These are phyloP conservation scores for Plebejus anna DNA, from an alignment of 2,888 invertebrate genomes.

Conservation along the genomic window DNA sequence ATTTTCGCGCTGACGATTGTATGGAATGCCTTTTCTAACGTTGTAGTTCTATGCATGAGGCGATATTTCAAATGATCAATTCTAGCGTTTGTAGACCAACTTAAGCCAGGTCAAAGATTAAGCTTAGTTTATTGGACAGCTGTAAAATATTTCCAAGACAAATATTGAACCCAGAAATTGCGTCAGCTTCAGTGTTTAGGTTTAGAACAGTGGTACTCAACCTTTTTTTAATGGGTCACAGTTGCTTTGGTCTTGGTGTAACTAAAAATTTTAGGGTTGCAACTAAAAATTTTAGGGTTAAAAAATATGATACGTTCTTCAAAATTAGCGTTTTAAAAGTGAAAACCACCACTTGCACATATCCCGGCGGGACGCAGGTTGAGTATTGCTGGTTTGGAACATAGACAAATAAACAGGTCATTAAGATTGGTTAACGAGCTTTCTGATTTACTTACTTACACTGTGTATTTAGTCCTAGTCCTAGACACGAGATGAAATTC, in stretches of 20 bases:
- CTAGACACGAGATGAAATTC: neutral
- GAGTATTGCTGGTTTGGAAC: neutral
- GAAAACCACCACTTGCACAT: too few relatives aligned
- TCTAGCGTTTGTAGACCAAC: neutral
- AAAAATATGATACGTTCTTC: too few relatives aligned
- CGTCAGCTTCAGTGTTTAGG: slow-evolving; percentile 1
- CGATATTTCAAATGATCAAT: neutral
- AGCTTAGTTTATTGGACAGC: slow-evolving; percentile 12
- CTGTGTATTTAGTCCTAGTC: neutral
- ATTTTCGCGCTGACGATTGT: too few relatives aligned
- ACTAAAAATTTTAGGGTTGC: too few relatives aligned
- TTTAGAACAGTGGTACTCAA: neutral
- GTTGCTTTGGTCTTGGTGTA: too few relatives aligned
- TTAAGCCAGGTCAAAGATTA: slow-evolving; percentile 13
- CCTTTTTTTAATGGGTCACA: too few relatives aligned
- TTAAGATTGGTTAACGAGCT: slow-evolving; percentile 12
- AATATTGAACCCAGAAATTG: slow-evolving; percentile 7
- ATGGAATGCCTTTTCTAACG: too few relatives aligned
- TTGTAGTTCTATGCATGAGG: neutral
- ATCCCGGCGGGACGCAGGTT: too few relatives aligned
- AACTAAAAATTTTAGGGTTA: too few relatives aligned
- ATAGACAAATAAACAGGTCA: slow-evolving; percentile 8
- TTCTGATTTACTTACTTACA: slow-evolving; percentile 7
- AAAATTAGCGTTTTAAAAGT: too few relatives aligned
- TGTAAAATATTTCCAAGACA: slow-evolving; percentile 1